Base-by-base conservation (phyloP, 1,140 invertebrate genomes). In the Brachionus sp. region DNA sequence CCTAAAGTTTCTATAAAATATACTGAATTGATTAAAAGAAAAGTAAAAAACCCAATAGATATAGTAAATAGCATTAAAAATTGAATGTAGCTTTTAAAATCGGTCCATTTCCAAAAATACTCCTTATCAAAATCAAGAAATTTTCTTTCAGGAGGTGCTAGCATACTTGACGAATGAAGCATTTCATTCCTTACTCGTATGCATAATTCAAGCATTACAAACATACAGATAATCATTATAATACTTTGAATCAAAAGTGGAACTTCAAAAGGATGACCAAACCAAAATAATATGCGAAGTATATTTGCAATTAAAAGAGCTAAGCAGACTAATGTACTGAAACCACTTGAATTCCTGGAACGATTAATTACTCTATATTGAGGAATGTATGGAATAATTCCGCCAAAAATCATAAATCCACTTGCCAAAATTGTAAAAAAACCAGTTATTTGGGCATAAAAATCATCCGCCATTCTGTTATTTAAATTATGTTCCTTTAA, bases 231-330 rank as follows among this genome's bases (percentile, higher is more conserved):
- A 19, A 96, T 97, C 97, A 99, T 99, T 33, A 99, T 92, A 87
- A 98, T 92, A 90, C 95, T 98, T 91, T 99, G 97, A 77, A 96
- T 91, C 82, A 99, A 91, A 84, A 99, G 90, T 84, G 97, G 96
- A 86, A 94, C 89, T 90, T 99, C 96, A 91, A 95, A 99, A 84
- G 92, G 93, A 90, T 95, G 96, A 70, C 96, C 97, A 92, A 98
- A 98, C 97, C 97, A 99, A 91, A 98, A 99, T 83, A 97, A 90
- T 87, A 99, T 98, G 85, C 97, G 92, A 62, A 99, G 91, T 77
- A 95, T 97, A 88, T 98, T 98, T 46, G 97, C 97, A 87, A 98
- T 91, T 39, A 98, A 90, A 23, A 99, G 91, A 3, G 95, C 93
- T 42, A 99, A 90, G 87, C 97, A 99, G 46, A 99, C 97, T 87